phyloP scores from a whole-genome alignment of 2,888 invertebrate genomes.

The Xanthorhoe spadicearia region DNA sequence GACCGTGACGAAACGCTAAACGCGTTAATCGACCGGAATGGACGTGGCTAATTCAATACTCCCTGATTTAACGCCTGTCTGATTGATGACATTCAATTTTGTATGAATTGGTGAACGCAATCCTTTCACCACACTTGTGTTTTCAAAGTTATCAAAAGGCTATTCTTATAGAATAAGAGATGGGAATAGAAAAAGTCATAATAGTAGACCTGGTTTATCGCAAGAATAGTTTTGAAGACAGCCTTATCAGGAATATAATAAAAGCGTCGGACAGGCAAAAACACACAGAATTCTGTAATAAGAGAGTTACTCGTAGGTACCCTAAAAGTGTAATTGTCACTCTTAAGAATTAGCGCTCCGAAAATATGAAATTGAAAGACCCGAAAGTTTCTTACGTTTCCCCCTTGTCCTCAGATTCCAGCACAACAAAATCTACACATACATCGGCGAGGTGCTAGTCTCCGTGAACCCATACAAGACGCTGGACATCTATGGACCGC shows the following conservation, averaged over 20 bases:
- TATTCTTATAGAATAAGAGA: too few relatives aligned
- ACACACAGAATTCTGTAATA: too few relatives aligned
- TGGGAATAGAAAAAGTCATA: too few relatives aligned
- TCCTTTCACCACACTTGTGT: background rate
- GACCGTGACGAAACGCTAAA: slow-evolving; percentile 37
- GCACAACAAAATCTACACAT: slow-evolving; percentile 97
- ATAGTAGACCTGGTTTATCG: too few relatives aligned
- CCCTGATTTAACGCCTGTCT: slow-evolving; percentile 42
- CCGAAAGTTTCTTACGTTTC: background rate
- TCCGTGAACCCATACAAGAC: slow-evolving; percentile 98
- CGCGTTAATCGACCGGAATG: slow-evolving; percentile 45
- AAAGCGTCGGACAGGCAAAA: too few relatives aligned
- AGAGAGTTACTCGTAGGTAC: too few relatives aligned
- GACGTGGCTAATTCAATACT: slow-evolving; percentile 46
- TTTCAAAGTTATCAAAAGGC: background rate
- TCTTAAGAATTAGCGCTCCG: too few relatives aligned
- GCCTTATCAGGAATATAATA: too few relatives aligned
- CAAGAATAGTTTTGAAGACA: too few relatives aligned
- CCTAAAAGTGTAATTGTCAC: too few relatives aligned
- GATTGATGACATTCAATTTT: slow-evolving; percentile 16
- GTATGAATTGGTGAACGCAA: background rate
- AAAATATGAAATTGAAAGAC: too few relatives aligned
- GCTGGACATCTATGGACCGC: slow-evolving; percentile 95
- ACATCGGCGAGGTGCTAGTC: slow-evolving; percentile 99
- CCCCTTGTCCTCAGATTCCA: slow-evolving; percentile 90